Evolutionary conservation across 92 coral and sea anemone genomes (phyloP), one percentile per base, ranked within the genome.

Genomic region (Anthopleura xanthogrammica): DNA sequence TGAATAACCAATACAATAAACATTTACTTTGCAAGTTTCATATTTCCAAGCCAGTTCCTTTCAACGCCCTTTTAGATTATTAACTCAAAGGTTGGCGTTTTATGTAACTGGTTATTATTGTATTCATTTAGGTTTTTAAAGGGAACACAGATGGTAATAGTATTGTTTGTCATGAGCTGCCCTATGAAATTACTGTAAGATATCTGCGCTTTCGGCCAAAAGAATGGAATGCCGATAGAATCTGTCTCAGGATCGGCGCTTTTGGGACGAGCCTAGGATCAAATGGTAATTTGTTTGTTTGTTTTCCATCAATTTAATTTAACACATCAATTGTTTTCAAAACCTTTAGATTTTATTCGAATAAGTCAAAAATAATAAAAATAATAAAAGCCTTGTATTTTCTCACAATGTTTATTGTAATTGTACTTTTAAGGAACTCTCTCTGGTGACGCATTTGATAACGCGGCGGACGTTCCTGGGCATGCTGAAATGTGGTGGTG

Each of bases 231-330:
- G 52, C 52, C 1, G 14, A 24, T 36, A 71, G 50, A 13, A 85
- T 89, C 48, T 89, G 92, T 43, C 50, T 89, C 3, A 80, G 85
- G 73, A 72, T 89, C n/a, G 89, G 92, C 68, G 19, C 85, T 79
- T 89, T 85, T 57, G 92, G 92, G 16, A 75, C n/a, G 14, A 29
- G 42, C 24, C 20, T 62, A n/a, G 70, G 24, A 62, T 9, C 78
- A 1, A 71, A 83, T 42, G 90, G 57, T 36, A 20, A 40, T 43
- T 19, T 19, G 42, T 7, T 7, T 43, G 3, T 75, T 42, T 42
- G 7, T 42, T 17, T 14, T 62, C 1, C 16, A 60, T 74, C 11
- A 20, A 0, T 48, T 16, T 7, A 4, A 46, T 1, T 46, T 20
- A 8, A 48, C 12, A 20, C 0, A 65, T 65, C 11, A 65, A 23